A percentile compares a stretch with the other conserved stretches of the same genome.
These are phyloP conservation scores for Athrips mouffetella DNA, from an alignment of 2,888 invertebrate species.

Conservation along the genomic window DNA sequence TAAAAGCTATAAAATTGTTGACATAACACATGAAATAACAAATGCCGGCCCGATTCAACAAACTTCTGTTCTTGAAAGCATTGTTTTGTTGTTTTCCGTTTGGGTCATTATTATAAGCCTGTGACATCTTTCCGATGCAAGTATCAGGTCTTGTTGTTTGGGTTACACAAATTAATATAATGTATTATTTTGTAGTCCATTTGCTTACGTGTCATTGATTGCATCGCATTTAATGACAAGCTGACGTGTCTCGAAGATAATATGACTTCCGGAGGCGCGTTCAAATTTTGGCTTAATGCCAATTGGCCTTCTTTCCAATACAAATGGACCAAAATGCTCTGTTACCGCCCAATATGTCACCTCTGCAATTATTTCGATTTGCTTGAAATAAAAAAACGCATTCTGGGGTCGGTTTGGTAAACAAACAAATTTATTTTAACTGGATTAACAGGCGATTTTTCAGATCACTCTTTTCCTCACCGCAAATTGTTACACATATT, in stretches of 20 bases:
- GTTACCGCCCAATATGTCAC: conserved; percentile 44
- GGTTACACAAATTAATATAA: no score
- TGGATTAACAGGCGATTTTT: conserved; percentile 27
- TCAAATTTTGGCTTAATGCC: conserved; percentile 54
- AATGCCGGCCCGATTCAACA: conserved; percentile 3
- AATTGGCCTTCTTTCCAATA: conserved; percentile 56
- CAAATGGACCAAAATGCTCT: conserved; percentile 49
- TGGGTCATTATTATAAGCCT: no score
- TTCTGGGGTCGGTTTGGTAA: conserved; percentile 33
- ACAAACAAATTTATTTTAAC: conserved; percentile 37
- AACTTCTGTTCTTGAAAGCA: not conserved
- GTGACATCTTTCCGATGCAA: no score
- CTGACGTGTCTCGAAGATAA: conserved; percentile 36
- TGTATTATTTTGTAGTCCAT: not conserved
- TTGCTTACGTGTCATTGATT: not conserved
- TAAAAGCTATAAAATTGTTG: conserved; percentile 8
- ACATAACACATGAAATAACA: conserved; percentile 12
- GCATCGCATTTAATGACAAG: no score
- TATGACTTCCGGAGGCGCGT: conserved; percentile 59
- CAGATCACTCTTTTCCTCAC: conserved; percentile 6
- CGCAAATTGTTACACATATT: not conserved
- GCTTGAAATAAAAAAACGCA: conserved; percentile 38
- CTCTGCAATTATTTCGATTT: conserved; percentile 39
- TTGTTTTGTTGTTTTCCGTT: no score
- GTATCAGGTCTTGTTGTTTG: no score